Conservation (phyloP, 2,113 vertebrate species). For the Cynocephalus volans region DNA sequence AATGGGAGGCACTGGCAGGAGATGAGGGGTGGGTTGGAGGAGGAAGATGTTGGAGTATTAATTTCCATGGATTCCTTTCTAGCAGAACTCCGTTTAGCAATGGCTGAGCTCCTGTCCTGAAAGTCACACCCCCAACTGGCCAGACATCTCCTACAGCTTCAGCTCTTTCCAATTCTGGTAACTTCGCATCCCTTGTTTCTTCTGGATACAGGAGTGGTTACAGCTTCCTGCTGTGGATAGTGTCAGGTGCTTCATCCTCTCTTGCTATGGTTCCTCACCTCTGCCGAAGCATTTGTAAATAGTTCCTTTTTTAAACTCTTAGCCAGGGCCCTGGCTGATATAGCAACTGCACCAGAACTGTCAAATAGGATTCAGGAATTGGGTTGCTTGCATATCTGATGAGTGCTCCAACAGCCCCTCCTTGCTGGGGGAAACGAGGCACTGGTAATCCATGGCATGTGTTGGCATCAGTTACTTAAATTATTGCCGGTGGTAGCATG, state of each 20-base stretch:
- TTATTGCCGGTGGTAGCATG: constrained; percentile 33
- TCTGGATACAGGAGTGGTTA: background rate
- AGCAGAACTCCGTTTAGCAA: background rate
- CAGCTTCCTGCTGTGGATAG: background rate
- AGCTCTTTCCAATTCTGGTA: background rate
- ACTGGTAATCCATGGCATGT: background rate
- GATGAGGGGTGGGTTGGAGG: background rate
- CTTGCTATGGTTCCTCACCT: background rate
- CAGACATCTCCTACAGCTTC: background rate
- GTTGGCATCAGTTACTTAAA: constrained; percentile 36
- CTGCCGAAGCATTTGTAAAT: background rate
- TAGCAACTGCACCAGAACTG: background rate
- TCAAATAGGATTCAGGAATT: background rate
- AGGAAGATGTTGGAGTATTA: background rate
- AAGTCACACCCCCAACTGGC: background rate
- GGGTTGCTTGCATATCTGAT: background rate
- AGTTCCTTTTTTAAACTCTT: background rate
- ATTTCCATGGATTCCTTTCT: background rate
- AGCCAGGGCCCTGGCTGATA: background rate
- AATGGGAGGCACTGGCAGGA: background rate
- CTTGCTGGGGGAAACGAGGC: background rate
- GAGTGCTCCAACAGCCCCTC: background rate
- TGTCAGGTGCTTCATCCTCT: background rate
- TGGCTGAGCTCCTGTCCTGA: no score
- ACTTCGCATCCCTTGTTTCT: background rate